phyloP scores from a whole-genome alignment of 2,888 invertebrate genomes.

The Synanthedon myopaeformis region DNA sequence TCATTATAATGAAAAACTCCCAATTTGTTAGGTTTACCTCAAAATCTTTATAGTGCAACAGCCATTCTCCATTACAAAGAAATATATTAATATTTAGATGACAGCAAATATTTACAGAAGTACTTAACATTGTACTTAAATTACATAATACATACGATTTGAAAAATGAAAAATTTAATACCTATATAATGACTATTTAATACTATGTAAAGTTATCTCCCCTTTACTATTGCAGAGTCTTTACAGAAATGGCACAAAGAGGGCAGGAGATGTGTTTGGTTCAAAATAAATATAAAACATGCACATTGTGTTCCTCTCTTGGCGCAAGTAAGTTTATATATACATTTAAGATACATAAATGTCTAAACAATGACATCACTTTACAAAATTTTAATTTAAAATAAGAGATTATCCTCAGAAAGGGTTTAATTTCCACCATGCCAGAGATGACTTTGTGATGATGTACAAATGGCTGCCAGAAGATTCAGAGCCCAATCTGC shows the following conservation, averaged over 20 bases:
- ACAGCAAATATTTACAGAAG: no score
- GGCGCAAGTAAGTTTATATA: slow-evolving; percentile 67
- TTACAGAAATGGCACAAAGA: slow-evolving; percentile 74
- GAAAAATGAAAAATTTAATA: no score
- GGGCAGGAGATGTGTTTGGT: slow-evolving; percentile 82
- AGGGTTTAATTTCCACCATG: slow-evolving; percentile 92
- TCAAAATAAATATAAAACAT: slow-evolving; percentile 77
- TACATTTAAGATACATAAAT: background rate
- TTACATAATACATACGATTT: no score
- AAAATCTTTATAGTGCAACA: no score
- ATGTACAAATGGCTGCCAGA: slow-evolving; percentile 85
- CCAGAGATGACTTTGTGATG: slow-evolving; percentile 82
- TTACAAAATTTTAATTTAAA: slow-evolving; percentile 3
- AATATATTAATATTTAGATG: no score
- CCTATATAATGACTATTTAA: background rate
- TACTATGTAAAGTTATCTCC: background rate
- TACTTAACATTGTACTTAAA: no score
- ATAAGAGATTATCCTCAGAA: slow-evolving; percentile 60
- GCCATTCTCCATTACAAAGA: no score
- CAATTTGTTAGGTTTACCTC: no score
- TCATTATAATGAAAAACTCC: no score
- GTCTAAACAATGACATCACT: background rate
- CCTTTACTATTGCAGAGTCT: slow-evolving; percentile 70
- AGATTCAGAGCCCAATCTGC: slow-evolving; percentile 74
- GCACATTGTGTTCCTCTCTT: slow-evolving; percentile 79